These are phyloP conservation scores for Lithobates pipiens DNA, from an alignment of 2,797 vertebrate species.

Conservation along the genomic window DNA sequence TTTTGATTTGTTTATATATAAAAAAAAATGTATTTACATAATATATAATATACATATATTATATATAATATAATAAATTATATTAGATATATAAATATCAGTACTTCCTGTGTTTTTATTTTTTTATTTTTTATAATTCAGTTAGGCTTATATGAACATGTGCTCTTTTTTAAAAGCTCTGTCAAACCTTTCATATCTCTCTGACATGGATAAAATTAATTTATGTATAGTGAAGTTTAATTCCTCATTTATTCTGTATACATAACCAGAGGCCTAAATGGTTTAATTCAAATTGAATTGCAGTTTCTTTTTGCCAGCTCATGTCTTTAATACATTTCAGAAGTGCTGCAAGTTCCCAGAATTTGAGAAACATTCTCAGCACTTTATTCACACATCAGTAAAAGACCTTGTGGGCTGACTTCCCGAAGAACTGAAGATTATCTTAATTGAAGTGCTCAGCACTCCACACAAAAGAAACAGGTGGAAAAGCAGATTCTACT, in stretches of 20 bases:
- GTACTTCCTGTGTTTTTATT: no score
- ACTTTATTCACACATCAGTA: slow-evolving; percentile 17
- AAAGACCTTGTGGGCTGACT: slow-evolving; percentile 22
- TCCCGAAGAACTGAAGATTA: slow-evolving; percentile 30
- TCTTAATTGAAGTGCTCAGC: slow-evolving; percentile 28
- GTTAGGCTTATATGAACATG: no score
- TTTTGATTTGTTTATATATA: no score
- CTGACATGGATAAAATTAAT: slow-evolving; percentile 13
- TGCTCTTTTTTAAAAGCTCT: no score
- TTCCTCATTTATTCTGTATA: slow-evolving; percentile 35
- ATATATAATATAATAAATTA: no score
- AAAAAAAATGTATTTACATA: no score
- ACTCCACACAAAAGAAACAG: slow-evolving; percentile 16
- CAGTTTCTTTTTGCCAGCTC: background rate
- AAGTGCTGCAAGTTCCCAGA: slow-evolving; percentile 24
- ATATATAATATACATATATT: no score
- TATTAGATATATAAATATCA: no score
- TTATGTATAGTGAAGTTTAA: background rate
- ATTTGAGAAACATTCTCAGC: slow-evolving; percentile 38
- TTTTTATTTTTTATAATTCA: no score
- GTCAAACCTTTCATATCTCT: no score
- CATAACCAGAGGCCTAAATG: slow-evolving; percentile 12
- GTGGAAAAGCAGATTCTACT: slow-evolving; percentile 21
- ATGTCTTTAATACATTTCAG: slow-evolving; percentile 28
- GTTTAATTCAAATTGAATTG: slow-evolving; percentile 27